These are phyloP conservation scores for Leptodactylus fallax DNA, from an alignment of 2,797 vertebrate genomes.

Conservation along the genomic window DNA sequence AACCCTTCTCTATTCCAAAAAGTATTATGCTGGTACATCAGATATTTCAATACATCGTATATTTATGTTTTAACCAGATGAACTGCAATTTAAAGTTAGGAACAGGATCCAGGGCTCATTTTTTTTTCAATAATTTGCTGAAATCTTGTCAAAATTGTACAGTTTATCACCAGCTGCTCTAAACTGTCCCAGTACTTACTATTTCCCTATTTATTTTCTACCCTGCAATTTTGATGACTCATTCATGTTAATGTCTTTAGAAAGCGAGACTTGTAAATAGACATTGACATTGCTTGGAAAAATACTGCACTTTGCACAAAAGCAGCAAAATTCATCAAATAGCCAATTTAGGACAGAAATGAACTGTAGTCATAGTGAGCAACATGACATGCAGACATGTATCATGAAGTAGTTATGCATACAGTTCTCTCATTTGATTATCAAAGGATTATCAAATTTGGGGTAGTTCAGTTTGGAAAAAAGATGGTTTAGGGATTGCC, in stretches of 20 bases:
- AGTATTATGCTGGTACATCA: not conserved
- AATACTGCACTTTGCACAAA: slow-evolving; percentile 14
- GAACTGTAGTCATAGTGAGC: not conserved
- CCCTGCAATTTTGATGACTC: slow-evolving; percentile 41
- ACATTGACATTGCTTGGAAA: not conserved
- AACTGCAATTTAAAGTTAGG: not conserved
- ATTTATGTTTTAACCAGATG: no score
- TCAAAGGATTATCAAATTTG: no score
- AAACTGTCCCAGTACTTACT: not conserved
- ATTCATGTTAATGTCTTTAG: slow-evolving; percentile 24
- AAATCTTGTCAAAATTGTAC: slow-evolving; percentile 19
- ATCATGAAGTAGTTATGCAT: not conserved
- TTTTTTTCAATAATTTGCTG: slow-evolving; percentile 15
- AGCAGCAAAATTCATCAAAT: slow-evolving; percentile 11
- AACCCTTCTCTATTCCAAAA: not conserved
- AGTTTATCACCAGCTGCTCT: not conserved
- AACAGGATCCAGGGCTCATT: not conserved
- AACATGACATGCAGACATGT: not conserved
- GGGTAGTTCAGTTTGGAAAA: no score
- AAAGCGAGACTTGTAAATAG: slow-evolving; percentile 35
- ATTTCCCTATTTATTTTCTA: slow-evolving; percentile 29
- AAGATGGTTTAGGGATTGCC: no score
- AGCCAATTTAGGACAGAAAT: slow-evolving; percentile 7
- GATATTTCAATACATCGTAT: not conserved
- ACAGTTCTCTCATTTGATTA: not conserved